A percentile compares a stretch with the other conserved stretches of the same genome.
Evolutionary conservation across 23 tunicate species (phyloP).

Genomic region (Styela clava): DNA sequence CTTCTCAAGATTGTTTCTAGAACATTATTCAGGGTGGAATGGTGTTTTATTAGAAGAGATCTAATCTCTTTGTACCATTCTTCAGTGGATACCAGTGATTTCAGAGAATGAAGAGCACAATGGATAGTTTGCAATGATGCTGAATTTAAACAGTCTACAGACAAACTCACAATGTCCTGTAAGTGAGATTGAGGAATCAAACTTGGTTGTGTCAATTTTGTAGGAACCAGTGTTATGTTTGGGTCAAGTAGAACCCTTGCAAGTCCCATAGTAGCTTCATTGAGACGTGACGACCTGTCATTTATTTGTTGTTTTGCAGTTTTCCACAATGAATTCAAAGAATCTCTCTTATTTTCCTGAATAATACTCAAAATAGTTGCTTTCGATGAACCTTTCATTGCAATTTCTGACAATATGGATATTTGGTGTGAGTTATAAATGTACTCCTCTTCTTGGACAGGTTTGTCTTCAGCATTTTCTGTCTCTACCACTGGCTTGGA

Average conservation of each 20-base stretch:
- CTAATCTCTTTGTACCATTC: background rate
- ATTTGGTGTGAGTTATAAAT: slow-evolving; percentile 30
- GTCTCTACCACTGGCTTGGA: slow-evolving; percentile 8
- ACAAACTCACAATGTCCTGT: background rate
- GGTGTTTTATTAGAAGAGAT: background rate
- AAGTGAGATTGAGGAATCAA: background rate
- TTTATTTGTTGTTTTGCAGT: slow-evolving; percentile 7
- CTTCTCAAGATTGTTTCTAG: background rate
- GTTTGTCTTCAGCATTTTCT: slow-evolving; percentile 29
- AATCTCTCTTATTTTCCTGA: slow-evolving; percentile 13
- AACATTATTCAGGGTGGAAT: background rate
- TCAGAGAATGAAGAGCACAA: background rate
- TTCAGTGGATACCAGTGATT: background rate
- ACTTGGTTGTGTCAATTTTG: background rate
- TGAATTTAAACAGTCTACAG: background rate
- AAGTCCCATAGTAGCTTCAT: slow-evolving; percentile 45
- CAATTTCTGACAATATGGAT: slow-evolving; percentile 47
- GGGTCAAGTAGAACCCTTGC: slow-evolving; percentile 48
- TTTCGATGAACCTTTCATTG: slow-evolving; percentile 57
- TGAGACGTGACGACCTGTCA: background rate
- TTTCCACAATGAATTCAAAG: slow-evolving; percentile 6
- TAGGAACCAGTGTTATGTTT: background rate
- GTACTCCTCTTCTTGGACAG: slow-evolving; percentile 41
- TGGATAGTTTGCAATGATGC: background rate
- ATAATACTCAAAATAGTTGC: slow-evolving; percentile 27